Base-by-base conservation (phyloP, 2,888 invertebrate genomes). In the Limenitis camilla region DNA sequence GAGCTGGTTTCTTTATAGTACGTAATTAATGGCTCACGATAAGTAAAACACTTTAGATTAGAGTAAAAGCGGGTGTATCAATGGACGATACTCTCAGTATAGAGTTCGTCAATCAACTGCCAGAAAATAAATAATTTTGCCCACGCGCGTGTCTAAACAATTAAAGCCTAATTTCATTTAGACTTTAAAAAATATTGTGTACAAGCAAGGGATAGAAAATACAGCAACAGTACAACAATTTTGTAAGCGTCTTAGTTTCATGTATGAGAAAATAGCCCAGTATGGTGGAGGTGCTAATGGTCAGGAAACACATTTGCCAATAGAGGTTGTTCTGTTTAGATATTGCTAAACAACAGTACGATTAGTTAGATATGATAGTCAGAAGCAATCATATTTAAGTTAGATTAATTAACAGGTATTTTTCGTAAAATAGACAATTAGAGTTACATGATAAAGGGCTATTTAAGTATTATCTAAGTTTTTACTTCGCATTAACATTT, bases 1-100 rank as follows among this genome's bases (percentile, higher is more conserved):
- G 82, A 84, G 82, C 77, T 67, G 64, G 70, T 39, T 28, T 11
- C 9, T 32, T 39, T 29, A 44, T 40, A 45, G 19, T 68, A 64
- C 67, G 66, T 81, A 84, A 86, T 85, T 81, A 85, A 85, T 82
- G 76, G 77, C 57, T 60, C 66, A 59, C 76, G 83, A 84, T 83
- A 83, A 81, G 81, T 69, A 76, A 81, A 81, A 80, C 81, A 80
- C 81, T 84, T 82, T 69, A 81, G 78, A 81, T 84, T 79, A 78
- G 74, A 78, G 71, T 77, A 70, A 73, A 75, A 79, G 75, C 74
- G 68, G 66, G 35, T 68, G 68, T 71, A 72, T 67, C 67, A 62
- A 70, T 67, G 70, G 64, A 66, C 66, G 66, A 66, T 65, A 62
- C 59, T 67, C 61, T 72, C 67, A 63, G 61, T 64, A 67, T 68